These are phyloP conservation scores for Eulemur rubriventer DNA, from an alignment of 2,797 vertebrate species.

Conservation along the genomic window DNA sequence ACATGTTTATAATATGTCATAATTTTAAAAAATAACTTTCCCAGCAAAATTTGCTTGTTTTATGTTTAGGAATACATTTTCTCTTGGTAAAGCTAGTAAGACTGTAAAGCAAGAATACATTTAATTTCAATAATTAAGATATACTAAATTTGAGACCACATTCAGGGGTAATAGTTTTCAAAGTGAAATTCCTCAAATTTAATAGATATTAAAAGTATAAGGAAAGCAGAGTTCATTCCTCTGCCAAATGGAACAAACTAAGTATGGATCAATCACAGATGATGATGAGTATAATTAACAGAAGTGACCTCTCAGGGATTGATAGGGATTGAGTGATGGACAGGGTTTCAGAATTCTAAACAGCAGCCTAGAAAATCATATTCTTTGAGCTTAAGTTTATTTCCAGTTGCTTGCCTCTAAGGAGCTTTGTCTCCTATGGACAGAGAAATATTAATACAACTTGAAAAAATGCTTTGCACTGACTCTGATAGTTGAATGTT, in stretches of 20 bases:
- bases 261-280: background rate
- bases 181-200: constrained; percentile 29
- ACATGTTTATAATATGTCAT: background rate
- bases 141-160: constrained; percentile 21
- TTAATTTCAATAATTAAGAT: background rate
- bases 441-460: background rate
- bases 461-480: background rate
- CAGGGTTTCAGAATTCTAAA: background rate
- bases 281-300: background rate
- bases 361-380: background rate
- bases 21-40: background rate
- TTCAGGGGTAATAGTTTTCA: background rate
- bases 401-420: background rate
- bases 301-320: background rate
- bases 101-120: background rate
- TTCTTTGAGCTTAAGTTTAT: background rate
- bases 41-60: background rate
- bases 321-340: background rate
- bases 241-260: background rate
- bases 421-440: background rate
- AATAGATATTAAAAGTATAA: background rate
- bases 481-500: background rate
- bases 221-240: background rate
- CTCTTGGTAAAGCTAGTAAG: background rate
- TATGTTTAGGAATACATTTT: constrained; percentile 23